A percentile compares a stretch with the other conserved stretches of the same genome.
Conservation (phyloP, 2,113 vertebrate species). For the Nothoprocta perdicaria region DNA sequence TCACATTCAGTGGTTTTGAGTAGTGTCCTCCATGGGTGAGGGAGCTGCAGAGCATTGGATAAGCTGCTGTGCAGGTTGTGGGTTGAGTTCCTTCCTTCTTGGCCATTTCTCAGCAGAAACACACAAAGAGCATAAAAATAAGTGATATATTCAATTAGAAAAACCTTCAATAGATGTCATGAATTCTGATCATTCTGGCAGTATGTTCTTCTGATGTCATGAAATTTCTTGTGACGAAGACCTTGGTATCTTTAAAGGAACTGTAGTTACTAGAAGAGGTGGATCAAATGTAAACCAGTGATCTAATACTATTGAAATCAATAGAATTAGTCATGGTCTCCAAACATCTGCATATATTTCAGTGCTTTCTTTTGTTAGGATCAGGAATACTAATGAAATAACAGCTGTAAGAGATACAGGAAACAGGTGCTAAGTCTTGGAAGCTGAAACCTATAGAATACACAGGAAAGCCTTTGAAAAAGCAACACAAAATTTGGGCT, state of each 20-base stretch:
- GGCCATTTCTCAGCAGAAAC: not conserved
- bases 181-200: not conserved
- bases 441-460: not conserved
- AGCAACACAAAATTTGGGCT: not conserved
- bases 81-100: not conserved
- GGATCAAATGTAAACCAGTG: not conserved
- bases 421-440: not conserved
- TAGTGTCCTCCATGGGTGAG: not conserved
- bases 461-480: not conserved
- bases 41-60: not conserved
- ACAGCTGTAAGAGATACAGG: not conserved
- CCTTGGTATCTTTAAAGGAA: not conserved
- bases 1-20: not conserved
- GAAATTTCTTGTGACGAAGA: not conserved
- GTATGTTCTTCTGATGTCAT: not conserved
- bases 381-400: not conserved
- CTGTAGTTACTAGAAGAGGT: not conserved
- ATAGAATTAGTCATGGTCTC: not conserved
- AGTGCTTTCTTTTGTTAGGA: not conserved
- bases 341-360: not conserved
- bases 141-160: not conserved
- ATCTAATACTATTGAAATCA: not conserved
- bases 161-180: not conserved
- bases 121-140: not conserved
- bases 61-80: not conserved